A percentile compares a stretch with the other conserved stretches of the same genome.
Evolutionary conservation across 1,140 invertebrate species (phyloP).

Genomic region (Ctenoplectra terminalis): DNA sequence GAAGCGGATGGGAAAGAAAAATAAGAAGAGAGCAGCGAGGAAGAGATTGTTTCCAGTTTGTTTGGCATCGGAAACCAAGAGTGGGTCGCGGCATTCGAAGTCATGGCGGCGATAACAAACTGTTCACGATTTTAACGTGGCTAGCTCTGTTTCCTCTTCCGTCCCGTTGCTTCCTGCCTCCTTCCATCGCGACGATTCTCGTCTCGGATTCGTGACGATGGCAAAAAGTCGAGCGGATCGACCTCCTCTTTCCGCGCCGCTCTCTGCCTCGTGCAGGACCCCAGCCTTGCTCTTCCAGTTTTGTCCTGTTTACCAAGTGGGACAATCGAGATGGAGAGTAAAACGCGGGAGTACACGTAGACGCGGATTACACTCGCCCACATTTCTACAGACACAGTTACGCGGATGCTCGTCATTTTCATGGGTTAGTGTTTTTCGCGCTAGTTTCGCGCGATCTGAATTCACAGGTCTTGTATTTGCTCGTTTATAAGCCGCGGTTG

Average conservation of each 20-base stretch:
- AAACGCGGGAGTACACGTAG: constrained; percentile 55
- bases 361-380: constrained; percentile 16
- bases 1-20: constrained; percentile 30
- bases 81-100: constrained; percentile 63
- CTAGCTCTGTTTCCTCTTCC: constrained; percentile 38
- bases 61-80: constrained; percentile 77
- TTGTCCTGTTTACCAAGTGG: constrained; percentile 82
- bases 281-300: constrained; percentile 70
- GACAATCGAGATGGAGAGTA: constrained; percentile 82
- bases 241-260: constrained; percentile 1
- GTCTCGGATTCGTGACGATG: constrained; percentile 64
- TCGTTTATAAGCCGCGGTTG: not conserved
- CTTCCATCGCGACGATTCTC: constrained; percentile 46
- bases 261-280: constrained; percentile 39
- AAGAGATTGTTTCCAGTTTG: constrained; percentile 59
- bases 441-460: constrained; percentile 11
- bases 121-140: constrained; percentile 37
- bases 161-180: constrained; percentile 15
- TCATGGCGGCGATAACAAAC: constrained; percentile 38
- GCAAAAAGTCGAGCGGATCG: constrained; percentile 77
- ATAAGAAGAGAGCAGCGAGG: constrained; percentile 20
- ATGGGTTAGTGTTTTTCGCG: constrained; percentile 23
- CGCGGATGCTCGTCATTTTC: constrained; percentile 15
- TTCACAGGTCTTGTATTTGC: not conserved
- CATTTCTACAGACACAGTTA: constrained; percentile 22